These are phyloP conservation scores for Drosophila peninsularis DNA, from an alignment of 2,888 invertebrate species.

Conservation along the genomic window DNA sequence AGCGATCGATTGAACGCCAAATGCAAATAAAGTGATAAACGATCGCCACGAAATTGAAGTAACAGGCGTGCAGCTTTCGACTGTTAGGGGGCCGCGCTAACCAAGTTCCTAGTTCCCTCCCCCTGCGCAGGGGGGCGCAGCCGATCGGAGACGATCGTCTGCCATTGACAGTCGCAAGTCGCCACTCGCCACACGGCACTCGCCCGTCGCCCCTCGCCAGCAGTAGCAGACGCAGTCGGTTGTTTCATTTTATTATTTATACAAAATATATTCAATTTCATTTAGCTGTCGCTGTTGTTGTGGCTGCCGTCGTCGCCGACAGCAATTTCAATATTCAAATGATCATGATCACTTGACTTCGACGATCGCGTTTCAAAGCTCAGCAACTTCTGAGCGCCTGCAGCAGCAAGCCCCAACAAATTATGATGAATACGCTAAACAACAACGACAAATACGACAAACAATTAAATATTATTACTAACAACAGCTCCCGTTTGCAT, in stretches of 20 bases:
- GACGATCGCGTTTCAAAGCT: slow-evolving; percentile 40
- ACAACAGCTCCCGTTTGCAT: slow-evolving; percentile 29
- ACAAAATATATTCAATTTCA: slow-evolving; percentile 76
- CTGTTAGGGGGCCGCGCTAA: slow-evolving; percentile 53
- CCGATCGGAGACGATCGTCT: slow-evolving; percentile 59
- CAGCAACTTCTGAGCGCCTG: slow-evolving; percentile 69
- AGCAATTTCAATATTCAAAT: slow-evolving; percentile 74
- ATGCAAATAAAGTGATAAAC: slow-evolving; percentile 82
- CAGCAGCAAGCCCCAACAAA: slow-evolving; percentile 43
- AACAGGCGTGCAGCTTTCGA: slow-evolving; percentile 79
- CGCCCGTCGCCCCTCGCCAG: slow-evolving; percentile 4
- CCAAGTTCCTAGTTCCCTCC: slow-evolving; percentile 28
- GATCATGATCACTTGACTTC: slow-evolving; percentile 68
- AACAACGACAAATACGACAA: slow-evolving; percentile 9
- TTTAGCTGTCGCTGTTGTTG: slow-evolving; percentile 41
- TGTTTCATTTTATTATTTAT: slow-evolving; percentile 61
- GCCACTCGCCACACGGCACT: neutral
- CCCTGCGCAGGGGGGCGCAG: neutral
- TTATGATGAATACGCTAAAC: slow-evolving; percentile 57
- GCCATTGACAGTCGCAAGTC: slow-evolving; percentile 47
- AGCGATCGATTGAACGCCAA: slow-evolving; percentile 47
- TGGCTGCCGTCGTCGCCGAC: slow-evolving; percentile 25
- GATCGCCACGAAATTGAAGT: slow-evolving; percentile 78
- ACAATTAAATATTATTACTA: slow-evolving; percentile 20
- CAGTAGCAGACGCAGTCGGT: slow-evolving; percentile 28